Percentiles rank a stretch among this genome's conserved stretches.
phyloP scores from a whole-genome alignment of 1,140 invertebrate species.

The Cataglyphis hispanica region DNA sequence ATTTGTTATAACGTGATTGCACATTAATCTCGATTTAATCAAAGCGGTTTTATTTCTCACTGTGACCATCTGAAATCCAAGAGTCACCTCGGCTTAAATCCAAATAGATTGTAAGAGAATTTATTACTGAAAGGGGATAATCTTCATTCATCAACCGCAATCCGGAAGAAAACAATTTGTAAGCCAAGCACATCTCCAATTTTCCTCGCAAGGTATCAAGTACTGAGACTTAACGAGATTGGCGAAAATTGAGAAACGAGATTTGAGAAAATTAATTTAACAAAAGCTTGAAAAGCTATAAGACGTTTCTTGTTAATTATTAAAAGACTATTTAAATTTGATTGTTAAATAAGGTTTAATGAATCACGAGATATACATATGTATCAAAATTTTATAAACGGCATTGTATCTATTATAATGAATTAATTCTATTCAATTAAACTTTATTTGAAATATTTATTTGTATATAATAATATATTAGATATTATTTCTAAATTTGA shows the following conservation, averaged over 20 bases:
- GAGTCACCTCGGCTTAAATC: neutral
- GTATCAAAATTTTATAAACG: too few relatives aligned
- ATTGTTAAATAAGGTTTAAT: neutral
- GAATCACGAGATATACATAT: neutral
- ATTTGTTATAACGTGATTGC: neutral
- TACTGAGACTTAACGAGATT: neutral
- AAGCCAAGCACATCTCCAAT: slow-evolving; percentile 7
- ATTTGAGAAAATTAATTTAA: slow-evolving; percentile 32
- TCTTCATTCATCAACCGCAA: slow-evolving; percentile 14
- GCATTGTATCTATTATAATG: too few relatives aligned
- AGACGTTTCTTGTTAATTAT: neutral
- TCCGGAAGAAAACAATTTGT: slow-evolving; percentile 20
- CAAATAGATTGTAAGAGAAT: slow-evolving; percentile 9
- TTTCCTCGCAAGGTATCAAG: neutral
- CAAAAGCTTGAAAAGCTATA: neutral
- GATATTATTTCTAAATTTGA: too few relatives aligned
- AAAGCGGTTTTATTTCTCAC: neutral
- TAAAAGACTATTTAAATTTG: neutral
- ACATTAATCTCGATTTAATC: neutral
- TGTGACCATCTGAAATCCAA: neutral
- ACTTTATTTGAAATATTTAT: too few relatives aligned
- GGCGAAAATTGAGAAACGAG: too few relatives aligned
- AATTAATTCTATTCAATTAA: too few relatives aligned
- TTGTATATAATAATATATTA: too few relatives aligned
- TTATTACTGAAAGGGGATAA: slow-evolving; percentile 29